phyloP scores from a whole-genome alignment of 1,140 invertebrate genomes.

The Choristoneura fumiferana region DNA sequence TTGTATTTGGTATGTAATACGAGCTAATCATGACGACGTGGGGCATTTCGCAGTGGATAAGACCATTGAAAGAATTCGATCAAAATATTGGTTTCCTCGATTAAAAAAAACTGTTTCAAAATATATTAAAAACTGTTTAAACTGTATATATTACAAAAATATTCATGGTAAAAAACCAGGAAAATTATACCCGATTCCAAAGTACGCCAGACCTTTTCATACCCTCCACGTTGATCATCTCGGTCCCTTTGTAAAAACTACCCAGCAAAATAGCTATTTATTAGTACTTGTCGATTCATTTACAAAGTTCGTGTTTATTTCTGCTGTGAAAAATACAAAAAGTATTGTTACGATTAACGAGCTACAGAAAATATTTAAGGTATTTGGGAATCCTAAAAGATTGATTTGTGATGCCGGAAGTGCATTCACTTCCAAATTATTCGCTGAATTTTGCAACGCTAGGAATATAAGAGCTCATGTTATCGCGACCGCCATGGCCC shows the following conservation, averaged over 20 bases:
- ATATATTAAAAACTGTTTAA: conserved; percentile 33
- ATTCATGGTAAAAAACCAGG: conserved; percentile 2
- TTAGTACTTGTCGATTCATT: conserved; percentile 49
- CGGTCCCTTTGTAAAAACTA: conserved; percentile 31
- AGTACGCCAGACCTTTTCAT: conserved; percentile 21
- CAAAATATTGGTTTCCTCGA: conserved; percentile 32
- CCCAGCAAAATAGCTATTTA: conserved; percentile 42
- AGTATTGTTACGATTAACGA: not conserved
- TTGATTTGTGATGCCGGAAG: conserved; percentile 7
- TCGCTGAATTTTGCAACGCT: conserved; percentile 8
- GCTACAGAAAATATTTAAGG: conserved; percentile 6
- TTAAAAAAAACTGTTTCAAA: conserved; percentile 26
- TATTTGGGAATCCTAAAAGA: conserved; percentile 13
- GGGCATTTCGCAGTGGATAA: conserved; percentile 19
- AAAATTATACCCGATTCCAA: not conserved
- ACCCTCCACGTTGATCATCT: conserved; percentile 39
- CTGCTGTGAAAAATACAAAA: no score
- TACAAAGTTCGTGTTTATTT: conserved; percentile 36
- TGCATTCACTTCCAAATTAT: conserved; percentile 2
- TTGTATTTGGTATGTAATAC: conserved; percentile 12
- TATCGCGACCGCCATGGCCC: not conserved
- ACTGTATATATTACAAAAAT: conserved; percentile 26
- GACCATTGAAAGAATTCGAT: conserved; percentile 10
- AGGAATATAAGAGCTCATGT: not conserved
- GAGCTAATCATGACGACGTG: conserved; percentile 8